Evolutionary conservation across 2,888 invertebrate genomes (phyloP).

Genomic region (Melipona bicolor): DNA sequence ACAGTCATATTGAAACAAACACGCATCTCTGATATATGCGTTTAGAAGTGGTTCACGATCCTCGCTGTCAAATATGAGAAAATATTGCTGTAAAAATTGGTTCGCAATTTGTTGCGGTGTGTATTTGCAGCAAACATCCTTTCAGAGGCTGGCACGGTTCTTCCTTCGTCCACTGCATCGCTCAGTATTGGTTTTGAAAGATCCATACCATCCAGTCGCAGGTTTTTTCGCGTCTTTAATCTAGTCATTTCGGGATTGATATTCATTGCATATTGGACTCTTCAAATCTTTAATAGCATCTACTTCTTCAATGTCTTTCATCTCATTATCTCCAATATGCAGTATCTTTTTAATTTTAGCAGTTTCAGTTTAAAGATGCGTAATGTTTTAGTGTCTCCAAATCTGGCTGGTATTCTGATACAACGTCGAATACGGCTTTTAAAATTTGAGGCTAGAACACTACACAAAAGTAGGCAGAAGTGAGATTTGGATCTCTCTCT

Average conservation of each 20-base stretch:
- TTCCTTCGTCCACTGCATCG: constrained; percentile 89
- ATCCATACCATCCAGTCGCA: constrained; percentile 93
- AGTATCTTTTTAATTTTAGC: constrained; percentile 89
- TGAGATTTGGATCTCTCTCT: constrained; percentile 88
- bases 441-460: constrained; percentile 90
- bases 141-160: constrained; percentile 87
- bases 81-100: constrained; percentile 94
- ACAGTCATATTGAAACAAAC: constrained; percentile 87
- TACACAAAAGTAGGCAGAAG: constrained; percentile 89
- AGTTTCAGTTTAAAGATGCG: constrained; percentile 88
- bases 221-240: constrained; percentile 95
- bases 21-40: constrained; percentile 95
- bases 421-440: constrained; percentile 90
- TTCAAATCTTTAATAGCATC: constrained; percentile 89
- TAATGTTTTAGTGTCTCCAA: constrained; percentile 90
- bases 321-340: constrained; percentile 93
- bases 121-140: constrained; percentile 87
- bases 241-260: constrained; percentile 89
- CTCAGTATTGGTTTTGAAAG: constrained; percentile 95
- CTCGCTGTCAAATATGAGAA: constrained; percentile 92
- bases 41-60: constrained; percentile 91
- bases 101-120: constrained; percentile 90
- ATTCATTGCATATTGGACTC: constrained; percentile 92
- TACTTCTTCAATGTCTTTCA: constrained; percentile 88
- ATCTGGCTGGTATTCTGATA: constrained; percentile 93